Evolutionary conservation across 2,113 vertebrate genomes (phyloP).

Genomic region (Capreolus pygargus): DNA sequence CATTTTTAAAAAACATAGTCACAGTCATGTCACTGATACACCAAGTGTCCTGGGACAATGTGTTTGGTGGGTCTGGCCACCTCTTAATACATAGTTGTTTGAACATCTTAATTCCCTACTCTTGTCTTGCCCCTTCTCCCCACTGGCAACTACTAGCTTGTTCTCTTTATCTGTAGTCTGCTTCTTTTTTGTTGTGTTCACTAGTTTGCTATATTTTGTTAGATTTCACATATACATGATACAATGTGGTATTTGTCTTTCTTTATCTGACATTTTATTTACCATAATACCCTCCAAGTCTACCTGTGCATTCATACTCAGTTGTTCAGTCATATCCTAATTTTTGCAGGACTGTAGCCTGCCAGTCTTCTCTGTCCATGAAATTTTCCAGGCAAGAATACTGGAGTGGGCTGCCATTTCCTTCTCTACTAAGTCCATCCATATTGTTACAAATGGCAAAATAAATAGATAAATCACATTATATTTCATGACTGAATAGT

Average conservation of each 20-base stretch:
- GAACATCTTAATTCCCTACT: background rate
- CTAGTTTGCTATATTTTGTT: background rate
- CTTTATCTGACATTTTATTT: background rate
- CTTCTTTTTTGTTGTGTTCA: background rate
- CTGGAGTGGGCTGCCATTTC: too few species aligned
- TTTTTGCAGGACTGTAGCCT: too few species aligned
- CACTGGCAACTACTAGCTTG: background rate
- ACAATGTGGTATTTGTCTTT: background rate
- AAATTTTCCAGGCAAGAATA: too few species aligned
- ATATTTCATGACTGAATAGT: background rate
- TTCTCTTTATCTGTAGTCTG: background rate
- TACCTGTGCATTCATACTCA: background rate
- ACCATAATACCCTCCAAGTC: background rate
- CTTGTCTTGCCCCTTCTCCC: background rate
- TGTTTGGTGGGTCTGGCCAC: background rate
- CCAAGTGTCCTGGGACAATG: background rate
- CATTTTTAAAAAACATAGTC: conserved; percentile 60
- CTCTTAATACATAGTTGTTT: background rate
- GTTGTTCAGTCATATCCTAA: too few species aligned
- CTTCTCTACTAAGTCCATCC: background rate
- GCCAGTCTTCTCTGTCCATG: too few species aligned
- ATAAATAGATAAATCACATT: background rate
- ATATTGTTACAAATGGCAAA: background rate
- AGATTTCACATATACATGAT: background rate
- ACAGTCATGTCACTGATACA: background rate